Evolutionary conservation across 2,113 vertebrate species (phyloP).

Genomic region (Tragelaphus buxtoni): DNA sequence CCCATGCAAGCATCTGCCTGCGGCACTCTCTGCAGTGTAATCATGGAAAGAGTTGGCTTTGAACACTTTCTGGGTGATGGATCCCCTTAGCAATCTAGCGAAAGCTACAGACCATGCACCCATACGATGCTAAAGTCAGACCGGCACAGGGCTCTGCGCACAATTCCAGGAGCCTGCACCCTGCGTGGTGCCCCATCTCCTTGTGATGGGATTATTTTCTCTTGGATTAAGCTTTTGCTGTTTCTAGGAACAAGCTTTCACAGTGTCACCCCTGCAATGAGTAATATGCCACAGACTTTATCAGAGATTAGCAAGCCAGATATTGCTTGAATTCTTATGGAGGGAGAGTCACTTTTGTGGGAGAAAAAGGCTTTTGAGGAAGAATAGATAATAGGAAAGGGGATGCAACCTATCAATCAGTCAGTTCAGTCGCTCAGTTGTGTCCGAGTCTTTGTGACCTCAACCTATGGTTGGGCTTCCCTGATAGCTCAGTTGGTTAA

Average conservation of each 20-base stretch:
- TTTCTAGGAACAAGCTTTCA: not conserved
- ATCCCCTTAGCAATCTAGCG: not conserved
- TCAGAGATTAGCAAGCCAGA: not conserved
- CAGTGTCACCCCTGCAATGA: fast-evolving
- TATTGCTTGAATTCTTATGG: not conserved
- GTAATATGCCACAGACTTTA: not conserved
- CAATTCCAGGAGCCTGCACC: not conserved
- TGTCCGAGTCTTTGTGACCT: fast-evolving
- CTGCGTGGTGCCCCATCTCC: not conserved
- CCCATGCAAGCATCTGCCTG: not conserved
- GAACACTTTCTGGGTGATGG: not conserved
- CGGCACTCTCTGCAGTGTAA: not conserved
- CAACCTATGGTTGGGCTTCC: not conserved
- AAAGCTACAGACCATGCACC: no score
- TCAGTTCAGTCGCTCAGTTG: not conserved
- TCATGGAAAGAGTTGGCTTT: not conserved
- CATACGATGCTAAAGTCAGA: not conserved
- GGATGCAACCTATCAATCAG: not conserved
- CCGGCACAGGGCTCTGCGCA: fast-evolving
- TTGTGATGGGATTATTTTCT: not conserved
- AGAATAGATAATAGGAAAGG: not conserved
- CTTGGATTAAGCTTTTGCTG: not conserved
- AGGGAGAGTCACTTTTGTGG: not conserved
- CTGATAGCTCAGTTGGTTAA: not conserved
- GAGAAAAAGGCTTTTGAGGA: not conserved